These are phyloP conservation scores for Paraplagusia blochii DNA, from an alignment of 2,113 vertebrate species.

Conservation along the genomic window DNA sequence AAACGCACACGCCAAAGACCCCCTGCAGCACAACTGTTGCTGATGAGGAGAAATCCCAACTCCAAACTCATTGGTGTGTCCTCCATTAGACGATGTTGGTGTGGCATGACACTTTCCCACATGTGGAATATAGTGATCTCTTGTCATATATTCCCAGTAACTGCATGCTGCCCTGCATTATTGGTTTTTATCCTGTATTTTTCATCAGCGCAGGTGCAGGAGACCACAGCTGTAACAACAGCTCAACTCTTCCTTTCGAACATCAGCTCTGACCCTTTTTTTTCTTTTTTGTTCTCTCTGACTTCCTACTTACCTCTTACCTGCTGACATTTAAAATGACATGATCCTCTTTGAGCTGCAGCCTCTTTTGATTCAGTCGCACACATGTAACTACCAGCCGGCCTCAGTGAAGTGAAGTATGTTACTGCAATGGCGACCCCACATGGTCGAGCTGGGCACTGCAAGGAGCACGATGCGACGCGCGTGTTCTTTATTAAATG, in stretches of 20 bases:
- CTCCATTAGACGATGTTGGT: constrained; percentile 7
- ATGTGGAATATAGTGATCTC: constrained; percentile 62
- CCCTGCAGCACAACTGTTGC: constrained; percentile 19
- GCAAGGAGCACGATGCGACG: constrained; percentile 14
- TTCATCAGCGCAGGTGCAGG: constrained; percentile 12
- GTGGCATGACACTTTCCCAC: constrained; percentile 43
- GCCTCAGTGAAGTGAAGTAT: constrained; percentile 6
- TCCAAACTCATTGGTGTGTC: constrained; percentile 8
- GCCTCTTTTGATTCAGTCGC: constrained; percentile 43
- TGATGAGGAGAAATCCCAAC: constrained; percentile 15
- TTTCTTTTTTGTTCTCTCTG: constrained; percentile 32
- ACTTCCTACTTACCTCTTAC: constrained; percentile 51
- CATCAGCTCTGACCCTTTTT: constrained; percentile 34
- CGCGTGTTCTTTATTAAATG: constrained; percentile 21
- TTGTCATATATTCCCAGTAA: constrained; percentile 59
- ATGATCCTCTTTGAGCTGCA: constrained; percentile 32
- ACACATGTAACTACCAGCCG: constrained; percentile 9
- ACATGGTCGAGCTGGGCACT: constrained; percentile 16
- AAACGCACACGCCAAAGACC: constrained; percentile 22
- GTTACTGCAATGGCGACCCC: constrained; percentile 38
- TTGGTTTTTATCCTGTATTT: constrained; percentile 17
- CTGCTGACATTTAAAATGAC: constrained; percentile 59
- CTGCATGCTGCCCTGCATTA: constrained; percentile 48
- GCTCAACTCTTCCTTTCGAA: constrained; percentile 48
- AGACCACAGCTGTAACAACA: constrained; percentile 31